Evolutionary conservation across 2,888 invertebrate species (phyloP), one percentile per base, ranked within the genome.

Genomic region (Chymomyza amoena): DNA sequence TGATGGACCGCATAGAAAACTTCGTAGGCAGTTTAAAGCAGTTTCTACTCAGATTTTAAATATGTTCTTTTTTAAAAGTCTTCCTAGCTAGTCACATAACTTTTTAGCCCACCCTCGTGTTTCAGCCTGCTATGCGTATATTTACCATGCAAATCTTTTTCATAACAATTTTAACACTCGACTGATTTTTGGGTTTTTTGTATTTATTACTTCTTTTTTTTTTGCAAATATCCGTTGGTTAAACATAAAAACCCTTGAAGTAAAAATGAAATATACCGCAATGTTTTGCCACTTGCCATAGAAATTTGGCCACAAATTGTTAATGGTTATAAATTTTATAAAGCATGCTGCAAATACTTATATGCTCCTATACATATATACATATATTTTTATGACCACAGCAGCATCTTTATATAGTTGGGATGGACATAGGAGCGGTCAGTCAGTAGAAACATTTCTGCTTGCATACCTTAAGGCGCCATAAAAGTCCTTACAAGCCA

Each of bases 211-310:
- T 36, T 60, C 0, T 4, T 36, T 15, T 60, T 15, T 36, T 60
- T 62, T 70, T 64, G 68, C 61, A 61, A 56, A 32, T 18, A 54
- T 20, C 54, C 54, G 54, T 45, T 45, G 39, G 39, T 32, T 18
- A 59, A 6, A 62, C 54, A 32, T 10, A 62, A 61, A 68, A 60
- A 62, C 54, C 59, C 74, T 78, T 83, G 79, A 72, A 71, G 87
- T 87, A 77, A 79, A 88, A 83, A 88, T 88, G 88, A 84, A 87
- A 84, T 87, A 88, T 87, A 81, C 75, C 82, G 62, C 84, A 81
- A 78, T 80, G 72, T 84, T 86, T 75, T 85, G 77, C 87, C 82
- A 64, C 18, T 61, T 61, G 18, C 61, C 69, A 84, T 80, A 81
- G 72, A 79, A 81, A 84, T 83, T 75, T 79, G 57, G 57, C 62